A percentile compares a stretch with the other conserved stretches of the same genome.
Evolutionary conservation across 1,140 invertebrate species (phyloP).

Genomic region (Lasioglossum albipes): DNA sequence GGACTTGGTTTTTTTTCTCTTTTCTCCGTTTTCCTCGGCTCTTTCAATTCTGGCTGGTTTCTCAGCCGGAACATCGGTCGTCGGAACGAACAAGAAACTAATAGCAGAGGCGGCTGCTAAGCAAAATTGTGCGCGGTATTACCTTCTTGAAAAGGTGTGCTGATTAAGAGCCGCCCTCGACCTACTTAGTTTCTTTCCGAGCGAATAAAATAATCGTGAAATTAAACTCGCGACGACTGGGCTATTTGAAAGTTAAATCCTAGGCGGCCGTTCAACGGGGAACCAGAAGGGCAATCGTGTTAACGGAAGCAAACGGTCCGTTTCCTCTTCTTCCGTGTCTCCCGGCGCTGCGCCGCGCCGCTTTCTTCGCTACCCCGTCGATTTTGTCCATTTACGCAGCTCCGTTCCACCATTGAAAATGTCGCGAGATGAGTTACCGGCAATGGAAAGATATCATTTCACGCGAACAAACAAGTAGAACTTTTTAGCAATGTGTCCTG

Average conservation of each 20-base stretch:
- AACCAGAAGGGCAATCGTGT: conserved; percentile 36
- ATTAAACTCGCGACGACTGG: conserved; percentile 38
- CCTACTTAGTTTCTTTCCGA: conserved; percentile 35
- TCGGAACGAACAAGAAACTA: conserved; percentile 43
- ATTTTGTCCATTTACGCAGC: not conserved
- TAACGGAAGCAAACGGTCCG: conserved; percentile 24
- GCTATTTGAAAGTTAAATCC: conserved; percentile 43
- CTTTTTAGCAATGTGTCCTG: too few species aligned
- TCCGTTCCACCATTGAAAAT: too few species aligned
- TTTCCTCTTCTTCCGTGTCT: conserved; percentile 18
- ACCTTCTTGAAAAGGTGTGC: conserved; percentile 43
- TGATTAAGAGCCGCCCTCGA: conserved; percentile 44
- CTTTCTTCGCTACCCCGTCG: not conserved
- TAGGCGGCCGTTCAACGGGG: not conserved
- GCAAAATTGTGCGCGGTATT: conserved; percentile 43
- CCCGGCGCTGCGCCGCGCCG: not conserved
- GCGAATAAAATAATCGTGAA: conserved; percentile 45
- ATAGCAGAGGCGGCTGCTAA: conserved; percentile 35
- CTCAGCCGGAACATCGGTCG: not conserved
- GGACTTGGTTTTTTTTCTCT: not conserved
- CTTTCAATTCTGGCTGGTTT: not conserved
- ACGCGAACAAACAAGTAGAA: too few species aligned
- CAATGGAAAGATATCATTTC: too few species aligned
- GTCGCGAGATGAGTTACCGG: too few species aligned
- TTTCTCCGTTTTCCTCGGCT: not conserved